A percentile compares a stretch with the other conserved stretches of the same genome.
Evolutionary conservation across 2,888 invertebrate genomes (phyloP).

Genomic region (Platycheirus rosarum): DNA sequence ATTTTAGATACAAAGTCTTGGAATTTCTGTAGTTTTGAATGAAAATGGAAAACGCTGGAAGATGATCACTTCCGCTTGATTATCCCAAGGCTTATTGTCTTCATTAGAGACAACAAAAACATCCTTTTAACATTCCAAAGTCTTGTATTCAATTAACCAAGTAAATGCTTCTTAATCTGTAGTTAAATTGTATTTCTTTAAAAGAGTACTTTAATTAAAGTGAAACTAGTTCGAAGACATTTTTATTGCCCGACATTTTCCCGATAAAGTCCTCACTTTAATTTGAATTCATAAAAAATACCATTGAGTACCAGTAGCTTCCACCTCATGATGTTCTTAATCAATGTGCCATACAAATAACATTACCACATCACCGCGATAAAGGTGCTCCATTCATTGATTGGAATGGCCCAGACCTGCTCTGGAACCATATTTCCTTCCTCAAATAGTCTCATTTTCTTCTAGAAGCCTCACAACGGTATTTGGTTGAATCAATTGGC

Average conservation of each 20-base stretch:
- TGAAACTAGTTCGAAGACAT: constrained; percentile 7
- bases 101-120: too few relatives aligned
- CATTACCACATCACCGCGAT: constrained; percentile 34
- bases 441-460: constrained; percentile 17
- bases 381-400: constrained; percentile 8
- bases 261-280: constrained; percentile 46
- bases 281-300: constrained; percentile 30
- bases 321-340: constrained; percentile 17
- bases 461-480: not conserved
- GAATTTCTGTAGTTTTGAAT: not conserved
- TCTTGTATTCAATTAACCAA: not conserved
- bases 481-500: constrained; percentile 19
- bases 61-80: not conserved
- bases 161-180: not conserved
- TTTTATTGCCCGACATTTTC: not conserved
- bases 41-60: not conserved
- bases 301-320: constrained; percentile 39
- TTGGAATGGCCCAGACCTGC: constrained; percentile 13
- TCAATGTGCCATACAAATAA: constrained; percentile 49
- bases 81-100: too few relatives aligned
- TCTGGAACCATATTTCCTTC: constrained; percentile 34
- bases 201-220: not conserved
- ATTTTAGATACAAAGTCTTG: not conserved
- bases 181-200: constrained; percentile 22
- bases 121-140: too few relatives aligned